Evolutionary conservation across 2,113 vertebrate species (phyloP).

Genomic region (Python bivittatus): DNA sequence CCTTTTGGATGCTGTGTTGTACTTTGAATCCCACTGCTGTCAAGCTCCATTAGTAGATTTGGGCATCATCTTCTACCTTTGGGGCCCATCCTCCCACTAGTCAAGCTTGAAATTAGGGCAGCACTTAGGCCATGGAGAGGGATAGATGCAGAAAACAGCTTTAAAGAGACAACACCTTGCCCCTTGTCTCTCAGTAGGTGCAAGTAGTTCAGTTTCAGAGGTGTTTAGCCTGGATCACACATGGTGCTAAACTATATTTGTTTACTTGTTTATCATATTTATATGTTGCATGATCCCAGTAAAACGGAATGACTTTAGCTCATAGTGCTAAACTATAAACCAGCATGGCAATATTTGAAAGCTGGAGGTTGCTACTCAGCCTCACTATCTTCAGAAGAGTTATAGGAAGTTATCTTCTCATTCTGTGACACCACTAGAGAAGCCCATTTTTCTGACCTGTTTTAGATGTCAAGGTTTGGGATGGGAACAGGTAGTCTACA

Average conservation of each 20-base stretch:
- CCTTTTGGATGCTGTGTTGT: constrained; percentile 42
- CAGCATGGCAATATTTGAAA: neutral
- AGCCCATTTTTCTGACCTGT: neutral
- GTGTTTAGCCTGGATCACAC: neutral
- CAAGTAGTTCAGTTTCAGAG: neutral
- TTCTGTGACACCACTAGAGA: neutral
- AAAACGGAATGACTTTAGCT: neutral
- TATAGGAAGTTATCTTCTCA: neutral
- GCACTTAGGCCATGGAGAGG: constrained; percentile 11
- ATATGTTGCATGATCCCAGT: neutral
- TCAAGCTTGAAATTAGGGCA: constrained; percentile 65
- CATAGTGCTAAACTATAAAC: neutral
- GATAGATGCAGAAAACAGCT: neutral
- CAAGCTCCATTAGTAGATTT: constrained; percentile 76
- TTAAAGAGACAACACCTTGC: constrained; percentile 6
- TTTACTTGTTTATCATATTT: neutral
- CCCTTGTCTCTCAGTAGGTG: no score
- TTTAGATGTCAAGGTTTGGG: neutral
- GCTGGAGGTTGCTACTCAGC: neutral
- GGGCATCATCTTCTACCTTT: constrained; percentile 69
- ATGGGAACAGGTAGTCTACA: neutral
- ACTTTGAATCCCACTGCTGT: constrained; percentile 77
- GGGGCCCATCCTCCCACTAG: constrained; percentile 57
- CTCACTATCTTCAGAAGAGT: neutral
- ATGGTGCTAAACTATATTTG: neutral